Base-by-base conservation (phyloP, 1,140 invertebrate species). In the Calliopsis andreniformis region DNA sequence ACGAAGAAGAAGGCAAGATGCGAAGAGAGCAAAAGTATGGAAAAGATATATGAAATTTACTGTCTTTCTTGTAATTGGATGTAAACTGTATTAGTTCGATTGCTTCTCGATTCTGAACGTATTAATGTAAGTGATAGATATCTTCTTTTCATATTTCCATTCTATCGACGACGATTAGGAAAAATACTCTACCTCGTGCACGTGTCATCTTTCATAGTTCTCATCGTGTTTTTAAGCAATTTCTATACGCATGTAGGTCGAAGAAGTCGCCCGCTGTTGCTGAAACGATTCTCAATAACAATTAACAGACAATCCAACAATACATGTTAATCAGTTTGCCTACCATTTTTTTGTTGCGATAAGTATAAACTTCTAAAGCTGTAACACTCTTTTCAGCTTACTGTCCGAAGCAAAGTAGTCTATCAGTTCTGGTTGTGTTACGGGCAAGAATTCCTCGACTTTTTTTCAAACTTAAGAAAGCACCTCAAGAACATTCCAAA, bases 121-220 rank as follows among this genome's bases (percentile, higher is more conserved):
- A 43, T 72, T 53, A 67, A 20, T 35, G 62, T 75, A 75, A 56
- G n/a, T n/a, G 51, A 56, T 16, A 56, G 64, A 25, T 55, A 66
- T 66, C 39, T 35, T 53, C 32, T 55, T 39, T 39, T 67, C 47
- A 3, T 75, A 55, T 67, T 32, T 58, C 51, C 42, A 58, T 67
- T 75, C 71, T 66, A 10, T 71, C 71, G 23, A 39, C 71, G 30
- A 45, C 63, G 30, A 58, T 75, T 56, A 75, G 49, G 32, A 35
- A 75, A 53, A 49, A 72, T 56, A 56, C 63, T 75, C 71, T 75
- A 75, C 71, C 71, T 75, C 71, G 71, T 75, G 62, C 62, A 58
- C 63, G 30, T n/a, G 71, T 58, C 42, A 67, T 75, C 66, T 67
- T n/a, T 64, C 59, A 42, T 64, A 63, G 61, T 63, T 71, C 69